Evolutionary conservation across 2,113 vertebrate genomes (phyloP), one percentile per base, ranked within the genome.

Genomic region (Oncorhynchus gorbuscha): DNA sequence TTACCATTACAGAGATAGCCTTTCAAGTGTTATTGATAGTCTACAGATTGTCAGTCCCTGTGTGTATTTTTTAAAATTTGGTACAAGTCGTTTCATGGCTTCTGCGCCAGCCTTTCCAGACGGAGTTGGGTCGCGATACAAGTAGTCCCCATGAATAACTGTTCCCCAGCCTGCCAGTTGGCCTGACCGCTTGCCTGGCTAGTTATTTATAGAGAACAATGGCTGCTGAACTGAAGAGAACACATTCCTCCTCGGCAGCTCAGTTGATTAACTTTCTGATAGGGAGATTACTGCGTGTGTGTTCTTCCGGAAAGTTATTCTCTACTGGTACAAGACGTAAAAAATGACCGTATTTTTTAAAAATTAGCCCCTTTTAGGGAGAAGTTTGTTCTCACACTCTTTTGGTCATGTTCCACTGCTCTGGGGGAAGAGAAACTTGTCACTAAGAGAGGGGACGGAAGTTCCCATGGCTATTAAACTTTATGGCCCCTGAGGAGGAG

Each of bases 131-230:
- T 67, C 12, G 4, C 3, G 26, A 7, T 26, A 14, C 12, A 30
- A 30, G 24, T 66, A 24, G n/a, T 26, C 73, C 51, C 58, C 30
- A 2, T 26, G 74, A 26, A 45, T 45, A 48, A 48, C 68, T 30
- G 16, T 20, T 22, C 24, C 48, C 68, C 49, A 35, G 70, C 26
- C 45, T 26, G 80, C 58, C 76, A 11, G 16, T 65, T 72, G 26
- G 77, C 9, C 24, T 69, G 66, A n/a, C 72, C 7, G 79, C 65
- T 48, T 22, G 20, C 76, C 82, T 84, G 83, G 79, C 69, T 35
- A 35, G 83, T 83, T 87, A 88, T 88, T 90, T 87, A 86, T 83
- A 88, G 85, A 76, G 71, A 68, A 83, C 82, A 86, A 86, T 79
- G 58, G 14, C 58, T 12, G 59, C 51, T 75, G 72, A 28, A 82